Base-by-base conservation (phyloP, 2,797 vertebrate species). In the Gadopsis bispinosus region DNA sequence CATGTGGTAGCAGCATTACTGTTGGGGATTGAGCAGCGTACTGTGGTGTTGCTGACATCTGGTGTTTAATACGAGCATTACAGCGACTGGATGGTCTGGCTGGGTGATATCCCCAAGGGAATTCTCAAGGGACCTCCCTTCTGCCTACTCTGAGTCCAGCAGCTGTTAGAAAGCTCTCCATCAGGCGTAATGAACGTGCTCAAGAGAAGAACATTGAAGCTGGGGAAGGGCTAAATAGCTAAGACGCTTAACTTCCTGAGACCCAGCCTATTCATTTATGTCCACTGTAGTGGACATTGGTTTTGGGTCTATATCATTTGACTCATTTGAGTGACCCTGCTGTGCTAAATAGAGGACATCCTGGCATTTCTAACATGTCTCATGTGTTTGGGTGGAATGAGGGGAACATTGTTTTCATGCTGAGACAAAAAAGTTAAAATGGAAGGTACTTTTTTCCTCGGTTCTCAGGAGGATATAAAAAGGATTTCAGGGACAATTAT, bases 31-130 rank as follows among this genome's bases (percentile, higher is more conserved):
- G 13, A 53, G 59, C 20, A 2, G 7, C 64, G 22, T 29, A 16
- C 20, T 55, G 41, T 4, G 19, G 0, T 22, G 29, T 13, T 83
- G 45, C 82, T 89, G 87, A 45, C 90, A 73, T 73, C 90, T 91
- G 55, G 56, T 91, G 92, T 56, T 69, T 13, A 0, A 37, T 0
- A 7, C 1, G 1, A 14, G 61, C n/a, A 67, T 78, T 66, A 43
- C 89, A 89, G 54, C 0, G 12, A 58, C 43, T 19, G 31, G 0
- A 3, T 0, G 8, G 5, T 14, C 6, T 0, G 12, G 1, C 8
- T 43, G 20, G 2, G 4, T 16, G 3, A 39, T 77, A 80, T 83
- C 79, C 85, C 82, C 81, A 20, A 11, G 90, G 89, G 86, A 83
- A 83, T 90, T 89, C 17, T 53, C 75, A 41, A 0, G 22, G 41